Conservation (phyloP, 2,797 vertebrate species). For the Brachymystax lenok region DNA sequence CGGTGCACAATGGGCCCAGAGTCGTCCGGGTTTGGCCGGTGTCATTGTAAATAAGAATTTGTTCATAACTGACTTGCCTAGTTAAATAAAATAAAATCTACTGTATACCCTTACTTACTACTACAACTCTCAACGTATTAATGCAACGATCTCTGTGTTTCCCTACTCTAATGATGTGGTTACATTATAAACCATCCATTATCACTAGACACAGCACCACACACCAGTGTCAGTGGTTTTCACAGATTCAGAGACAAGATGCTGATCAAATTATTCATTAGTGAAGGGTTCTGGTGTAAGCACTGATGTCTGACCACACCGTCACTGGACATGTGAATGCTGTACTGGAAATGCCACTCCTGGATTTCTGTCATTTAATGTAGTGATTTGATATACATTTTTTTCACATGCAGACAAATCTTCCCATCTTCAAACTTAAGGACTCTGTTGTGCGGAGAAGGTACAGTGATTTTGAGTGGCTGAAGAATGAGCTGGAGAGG, state of each 20-base stretch:
- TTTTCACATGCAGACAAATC: conserved; percentile 76
- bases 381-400: background rate
- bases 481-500: conserved; percentile 88
- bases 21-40: no score
- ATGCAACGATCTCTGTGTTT: background rate
- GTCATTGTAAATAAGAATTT: no score
- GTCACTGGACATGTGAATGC: background rate
- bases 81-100: no score
- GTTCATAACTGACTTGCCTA: no score
- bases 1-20: no score
- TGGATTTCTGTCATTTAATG: background rate
- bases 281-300: background rate
- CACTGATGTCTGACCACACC: background rate
- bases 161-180: no score
- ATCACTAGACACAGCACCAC: background rate
- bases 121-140: background rate
- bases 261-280: background rate
- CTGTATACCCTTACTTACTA: background rate
- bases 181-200: background rate
- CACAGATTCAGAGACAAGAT: background rate
- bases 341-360: background rate
- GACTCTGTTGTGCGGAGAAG: conserved; percentile 85
- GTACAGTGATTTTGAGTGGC: conserved; percentile 89
- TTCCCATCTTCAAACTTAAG: conserved; percentile 88
- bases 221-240: background rate